phyloP scores from a whole-genome alignment of 2,113 vertebrate genomes.

The Etia nguti region DNA sequence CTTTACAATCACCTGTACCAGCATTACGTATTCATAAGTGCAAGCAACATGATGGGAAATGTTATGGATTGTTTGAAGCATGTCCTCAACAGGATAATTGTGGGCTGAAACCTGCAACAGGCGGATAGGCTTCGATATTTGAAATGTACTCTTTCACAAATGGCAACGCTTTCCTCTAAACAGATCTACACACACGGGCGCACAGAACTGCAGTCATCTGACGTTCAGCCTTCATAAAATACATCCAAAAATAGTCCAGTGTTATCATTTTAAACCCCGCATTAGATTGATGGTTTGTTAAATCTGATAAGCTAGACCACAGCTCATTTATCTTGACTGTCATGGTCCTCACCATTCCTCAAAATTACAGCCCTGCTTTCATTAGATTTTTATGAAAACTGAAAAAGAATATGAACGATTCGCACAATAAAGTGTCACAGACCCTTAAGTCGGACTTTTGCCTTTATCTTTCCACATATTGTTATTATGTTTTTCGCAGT shows the following conservation, averaged over 20 bases:
- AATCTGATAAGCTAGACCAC: constrained; percentile 15
- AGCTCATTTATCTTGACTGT: constrained; percentile 37
- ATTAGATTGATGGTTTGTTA: constrained; percentile 25
- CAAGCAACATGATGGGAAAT: background rate
- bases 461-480: constrained; percentile 6
- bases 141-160: background rate
- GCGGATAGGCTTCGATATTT: background rate
- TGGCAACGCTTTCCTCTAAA: background rate
- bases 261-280: background rate
- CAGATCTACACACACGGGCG: background rate
- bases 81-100: background rate
- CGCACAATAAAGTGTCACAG: constrained; percentile 35
- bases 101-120: background rate
- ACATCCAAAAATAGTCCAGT: background rate
- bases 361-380: constrained; percentile 12
- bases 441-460: background rate
- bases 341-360: constrained; percentile 14
- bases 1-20: constrained; percentile 17
- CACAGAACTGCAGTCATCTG: background rate
- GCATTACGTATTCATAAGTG: background rate
- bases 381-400: constrained; percentile 26
- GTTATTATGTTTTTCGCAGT: background rate
- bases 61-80: background rate
- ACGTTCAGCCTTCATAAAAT: background rate
- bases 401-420: constrained; percentile 39